Evolutionary conservation across 2,797 vertebrate species (phyloP).

Genomic region (Chaetodon trifasciatus): DNA sequence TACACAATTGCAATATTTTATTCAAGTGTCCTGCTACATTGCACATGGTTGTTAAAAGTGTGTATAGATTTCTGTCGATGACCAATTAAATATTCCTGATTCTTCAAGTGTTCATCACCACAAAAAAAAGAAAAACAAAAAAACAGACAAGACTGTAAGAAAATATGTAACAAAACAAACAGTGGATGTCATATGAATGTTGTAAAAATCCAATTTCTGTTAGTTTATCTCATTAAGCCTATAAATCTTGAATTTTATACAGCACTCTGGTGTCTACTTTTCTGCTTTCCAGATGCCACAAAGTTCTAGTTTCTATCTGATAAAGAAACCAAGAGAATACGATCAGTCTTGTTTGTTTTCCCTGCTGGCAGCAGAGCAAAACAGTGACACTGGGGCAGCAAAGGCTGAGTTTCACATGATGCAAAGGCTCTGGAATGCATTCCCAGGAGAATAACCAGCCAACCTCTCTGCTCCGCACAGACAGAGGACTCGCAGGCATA

Average conservation of each 20-base stretch:
- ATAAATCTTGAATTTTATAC: neutral
- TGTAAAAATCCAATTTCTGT: neutral
- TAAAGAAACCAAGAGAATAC: conserved; percentile 12
- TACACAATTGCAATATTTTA: neutral
- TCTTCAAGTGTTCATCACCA: neutral
- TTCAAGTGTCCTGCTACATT: neutral
- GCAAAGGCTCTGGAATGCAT: conserved; percentile 80
- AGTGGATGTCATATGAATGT: neutral
- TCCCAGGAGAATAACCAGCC: conserved; percentile 68
- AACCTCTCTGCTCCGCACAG: conserved; percentile 47
- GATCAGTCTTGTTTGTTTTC: conserved; percentile 55
- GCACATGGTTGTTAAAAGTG: neutral
- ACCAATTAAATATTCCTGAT: neutral
- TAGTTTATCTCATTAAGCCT: neutral
- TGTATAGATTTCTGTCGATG: neutral
- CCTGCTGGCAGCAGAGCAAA: conserved; percentile 54
- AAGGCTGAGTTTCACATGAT: conserved; percentile 82
- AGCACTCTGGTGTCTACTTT: neutral
- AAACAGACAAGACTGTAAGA: neutral
- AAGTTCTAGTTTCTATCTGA: conserved; percentile 16
- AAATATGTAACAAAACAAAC: neutral
- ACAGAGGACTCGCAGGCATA: conserved; percentile 51
- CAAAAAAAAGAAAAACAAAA: neutral
- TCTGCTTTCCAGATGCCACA: neutral
- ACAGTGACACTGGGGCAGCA: conserved; percentile 61